Base-by-base conservation (phyloP, 2,797 vertebrate species). In the Sorex maritimensis region DNA sequence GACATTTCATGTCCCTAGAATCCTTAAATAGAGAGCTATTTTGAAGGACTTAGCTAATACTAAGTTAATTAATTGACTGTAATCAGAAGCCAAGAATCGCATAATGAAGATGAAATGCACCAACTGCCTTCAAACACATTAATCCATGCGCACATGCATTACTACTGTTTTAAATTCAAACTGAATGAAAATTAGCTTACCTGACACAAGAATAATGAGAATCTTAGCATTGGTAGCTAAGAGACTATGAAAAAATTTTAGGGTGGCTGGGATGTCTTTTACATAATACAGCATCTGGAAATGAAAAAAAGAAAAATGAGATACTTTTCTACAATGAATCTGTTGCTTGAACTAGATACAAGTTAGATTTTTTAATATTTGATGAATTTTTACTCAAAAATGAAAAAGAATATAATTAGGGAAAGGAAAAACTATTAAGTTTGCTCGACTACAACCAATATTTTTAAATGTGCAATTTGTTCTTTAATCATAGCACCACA, bases 221-320 rank as follows among this genome's bases (percentile, higher is more conserved):
- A 99, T 99, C 97, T 99, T 99, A 0, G 97, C 99, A 55, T 98
- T 98, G 0, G 97, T 93, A 84, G 98, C 96, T 94, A 99, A 97
- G 58, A 99, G 98, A 93, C 98, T 98, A 69, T 98, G 98, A 97
- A 99, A 99, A 96, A 99, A 99, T 30, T 23, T 97, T 95, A 99
- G 34, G 5, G 99, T 99, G 0, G 98, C 99, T 69, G 94, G 97
- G 52, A 99, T 94, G 84, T 99, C 98, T 93, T 98, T 98, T 91
- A 99, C 99, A 67, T 99, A 99, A 96, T 99, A 99, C 88, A 99
- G 98, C 99, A 99, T 98, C 99, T 99, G 98, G 83, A 85, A 86
- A 96, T 82, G 55, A 91, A 58, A 82, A 82, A 77, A 97, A 79
- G 23, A 93, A 44, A 90, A 90, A 88, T 34, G 9, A 92, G 75